Evolutionary conservation across 1,140 invertebrate species (phyloP).

Genomic region (Drosophila pallidifrons): DNA sequence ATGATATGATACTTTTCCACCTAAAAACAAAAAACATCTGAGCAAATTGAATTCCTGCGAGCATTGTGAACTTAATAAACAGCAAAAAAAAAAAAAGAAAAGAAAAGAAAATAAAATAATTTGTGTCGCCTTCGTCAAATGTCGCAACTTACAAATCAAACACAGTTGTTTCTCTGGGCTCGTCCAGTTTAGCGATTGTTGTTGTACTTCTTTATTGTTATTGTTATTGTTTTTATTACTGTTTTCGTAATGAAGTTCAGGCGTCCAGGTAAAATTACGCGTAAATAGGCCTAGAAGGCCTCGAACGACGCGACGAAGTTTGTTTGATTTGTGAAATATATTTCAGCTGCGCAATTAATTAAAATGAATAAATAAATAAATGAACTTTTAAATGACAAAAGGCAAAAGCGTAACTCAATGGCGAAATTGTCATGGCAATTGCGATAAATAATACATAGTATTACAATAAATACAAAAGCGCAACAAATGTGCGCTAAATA

Average conservation of each 20-base stretch:
- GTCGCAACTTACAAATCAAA: slow-evolving; percentile 60
- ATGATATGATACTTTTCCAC: slow-evolving; percentile 36
- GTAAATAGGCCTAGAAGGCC: slow-evolving; percentile 35
- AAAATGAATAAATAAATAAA: slow-evolving; percentile 26
- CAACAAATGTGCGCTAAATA: slow-evolving; percentile 65
- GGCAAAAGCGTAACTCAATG: slow-evolving; percentile 21
- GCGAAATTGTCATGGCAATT: slow-evolving; percentile 40
- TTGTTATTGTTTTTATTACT: slow-evolving; percentile 9
- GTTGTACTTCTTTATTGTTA: background rate
- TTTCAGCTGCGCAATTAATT: slow-evolving; percentile 67
- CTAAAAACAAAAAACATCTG: slow-evolving; percentile 57
- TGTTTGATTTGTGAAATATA: slow-evolving; percentile 23
- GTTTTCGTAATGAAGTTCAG: slow-evolving; percentile 3
- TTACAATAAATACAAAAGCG: slow-evolving; percentile 49
- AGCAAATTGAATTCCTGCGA: slow-evolving; percentile 61
- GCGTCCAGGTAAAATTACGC: slow-evolving; percentile 1
- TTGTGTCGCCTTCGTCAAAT: slow-evolving; percentile 35
- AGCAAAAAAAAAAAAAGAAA: slow-evolving; percentile 1
- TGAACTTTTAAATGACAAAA: slow-evolving; percentile 13
- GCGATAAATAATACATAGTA: slow-evolving; percentile 39
- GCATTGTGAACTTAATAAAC: slow-evolving; percentile 53
- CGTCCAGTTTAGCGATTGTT: slow-evolving; percentile 9
- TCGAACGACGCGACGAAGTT: background rate
- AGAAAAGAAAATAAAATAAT: slow-evolving; percentile 19
- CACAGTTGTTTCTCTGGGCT: slow-evolving; percentile 56